Percentiles rank a stretch among this genome's conserved stretches.
phyloP scores from a whole-genome alignment of 2,797 vertebrate genomes.

The Dermochelys coriacea region DNA sequence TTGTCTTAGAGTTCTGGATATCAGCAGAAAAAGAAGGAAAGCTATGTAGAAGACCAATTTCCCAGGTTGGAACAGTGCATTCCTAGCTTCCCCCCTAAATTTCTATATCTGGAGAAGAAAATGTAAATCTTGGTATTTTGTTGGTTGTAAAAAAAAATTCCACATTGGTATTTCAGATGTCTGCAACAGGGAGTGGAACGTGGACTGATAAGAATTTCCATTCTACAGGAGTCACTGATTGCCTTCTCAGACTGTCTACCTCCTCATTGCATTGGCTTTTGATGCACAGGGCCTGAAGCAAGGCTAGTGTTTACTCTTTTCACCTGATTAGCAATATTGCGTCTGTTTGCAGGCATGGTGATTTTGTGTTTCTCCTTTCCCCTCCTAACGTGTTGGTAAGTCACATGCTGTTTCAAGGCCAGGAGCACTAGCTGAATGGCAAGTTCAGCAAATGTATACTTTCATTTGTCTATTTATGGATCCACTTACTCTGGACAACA shows the following conservation, averaged over 20 bases:
- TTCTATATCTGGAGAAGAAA: neutral
- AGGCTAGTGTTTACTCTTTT: neutral
- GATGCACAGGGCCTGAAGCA: neutral
- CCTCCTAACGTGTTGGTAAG: neutral
- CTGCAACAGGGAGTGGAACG: neutral
- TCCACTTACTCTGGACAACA: neutral
- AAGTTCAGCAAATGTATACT: neutral
- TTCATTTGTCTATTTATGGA: neutral
- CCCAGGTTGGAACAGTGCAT: neutral
- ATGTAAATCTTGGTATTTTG: neutral
- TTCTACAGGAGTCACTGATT: neutral
- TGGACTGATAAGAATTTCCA: neutral
- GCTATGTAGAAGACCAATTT: neutral
- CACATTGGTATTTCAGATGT: neutral
- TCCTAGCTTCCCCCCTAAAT: rapidly evolving
- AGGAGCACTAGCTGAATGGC: neutral
- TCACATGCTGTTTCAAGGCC: neutral
- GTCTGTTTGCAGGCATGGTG: neutral
- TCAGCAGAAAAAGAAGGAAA: neutral
- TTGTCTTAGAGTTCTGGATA: neutral
- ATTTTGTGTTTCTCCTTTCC: neutral
- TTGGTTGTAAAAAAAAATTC: rapidly evolving
- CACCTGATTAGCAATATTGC: neutral
- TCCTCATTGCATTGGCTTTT: neutral
- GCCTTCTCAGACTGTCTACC: neutral